Base-by-base conservation (phyloP, 1,140 invertebrate species). In the Plodia interpunctella region DNA sequence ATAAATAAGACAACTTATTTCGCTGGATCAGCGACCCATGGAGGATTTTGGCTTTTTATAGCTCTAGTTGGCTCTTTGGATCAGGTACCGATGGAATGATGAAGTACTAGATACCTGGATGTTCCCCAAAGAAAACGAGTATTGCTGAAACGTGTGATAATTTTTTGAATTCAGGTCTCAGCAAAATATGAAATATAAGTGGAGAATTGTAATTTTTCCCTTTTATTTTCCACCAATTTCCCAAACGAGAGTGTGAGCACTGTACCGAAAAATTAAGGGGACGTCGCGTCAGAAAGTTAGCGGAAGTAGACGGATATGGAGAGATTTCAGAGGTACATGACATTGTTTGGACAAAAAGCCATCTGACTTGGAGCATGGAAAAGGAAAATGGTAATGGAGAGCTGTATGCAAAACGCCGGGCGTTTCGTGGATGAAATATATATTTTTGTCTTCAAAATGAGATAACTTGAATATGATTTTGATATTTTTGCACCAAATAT, bases 251-350 rank as follows among this genome's bases (percentile, higher is more conserved):
- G 18, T 25, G 19, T 13, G 21, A 20, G 20, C 51, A 53, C 13
- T 25, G 51, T 53, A 53, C 18, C 51, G 51, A 20, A 53, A 53
- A 53, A 53, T 53, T 53, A 53, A 53, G 51, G 49, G 51, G 49
- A 20, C 18, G 51, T n/a, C 51, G 51, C 19, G 19, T 20, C 51
- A 53, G 13, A 53, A 51, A 53, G 51, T 25, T 53, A 1, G 21
- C 20, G 51, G 19, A 25, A 53, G 51, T 20, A 20, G 51, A 53
- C 51, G 21, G 21, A 44, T 44, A 44, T 44, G 38, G 15, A 44
- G 38, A 44, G 38, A 44, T 44, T 44, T 44, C 15, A 6, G n/a
- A 44, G 38, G 38, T 44, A 17, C 15, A 44, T 44, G 38, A 44
- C 15, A 44, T 15, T 44, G 15, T 44, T 44, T 44, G 38, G 38